These are phyloP conservation scores for Tortricodes alternella DNA, from an alignment of 2,888 invertebrate genomes.

Conservation along the genomic window DNA sequence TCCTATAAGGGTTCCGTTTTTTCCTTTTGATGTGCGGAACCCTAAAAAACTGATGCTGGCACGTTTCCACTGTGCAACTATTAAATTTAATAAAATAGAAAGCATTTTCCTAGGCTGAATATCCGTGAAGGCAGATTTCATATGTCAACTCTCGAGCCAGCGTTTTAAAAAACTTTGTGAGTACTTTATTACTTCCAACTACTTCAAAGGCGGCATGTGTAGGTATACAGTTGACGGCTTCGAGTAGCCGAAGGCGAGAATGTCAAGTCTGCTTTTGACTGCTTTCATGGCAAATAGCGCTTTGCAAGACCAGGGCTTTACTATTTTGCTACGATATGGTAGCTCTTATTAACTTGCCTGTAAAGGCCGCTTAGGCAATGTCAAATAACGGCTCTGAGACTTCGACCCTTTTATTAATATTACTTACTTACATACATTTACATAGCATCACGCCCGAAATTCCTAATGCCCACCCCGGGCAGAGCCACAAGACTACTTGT, in stretches of 20 bases:
- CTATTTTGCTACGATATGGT: no score
- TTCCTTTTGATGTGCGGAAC: no score
- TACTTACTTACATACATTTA: no score
- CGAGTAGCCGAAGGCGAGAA: conserved; percentile 3
- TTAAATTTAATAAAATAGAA: background rate
- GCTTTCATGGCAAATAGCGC: conserved; percentile 1
- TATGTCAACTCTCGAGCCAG: background rate
- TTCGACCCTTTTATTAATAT: no score
- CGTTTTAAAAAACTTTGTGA: conserved; percentile 15
- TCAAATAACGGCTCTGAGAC: no score
- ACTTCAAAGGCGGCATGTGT: conserved; percentile 9
- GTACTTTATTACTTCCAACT: conserved; percentile 24
- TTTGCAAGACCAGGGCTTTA: background rate
- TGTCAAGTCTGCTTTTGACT: conserved; percentile 14
- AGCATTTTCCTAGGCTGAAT: background rate
- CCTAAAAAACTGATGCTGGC: background rate
- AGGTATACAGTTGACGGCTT: conserved; percentile 1
- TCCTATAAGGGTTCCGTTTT: no score
- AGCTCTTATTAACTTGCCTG: no score
- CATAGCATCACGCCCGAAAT: no score
- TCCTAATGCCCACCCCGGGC: no score
- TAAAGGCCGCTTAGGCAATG: no score
- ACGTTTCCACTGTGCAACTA: background rate
- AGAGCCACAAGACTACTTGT: no score
- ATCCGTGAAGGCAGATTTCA: background rate